Base-by-base conservation (phyloP, 2,113 vertebrate species). In the Conger conger region DNA sequence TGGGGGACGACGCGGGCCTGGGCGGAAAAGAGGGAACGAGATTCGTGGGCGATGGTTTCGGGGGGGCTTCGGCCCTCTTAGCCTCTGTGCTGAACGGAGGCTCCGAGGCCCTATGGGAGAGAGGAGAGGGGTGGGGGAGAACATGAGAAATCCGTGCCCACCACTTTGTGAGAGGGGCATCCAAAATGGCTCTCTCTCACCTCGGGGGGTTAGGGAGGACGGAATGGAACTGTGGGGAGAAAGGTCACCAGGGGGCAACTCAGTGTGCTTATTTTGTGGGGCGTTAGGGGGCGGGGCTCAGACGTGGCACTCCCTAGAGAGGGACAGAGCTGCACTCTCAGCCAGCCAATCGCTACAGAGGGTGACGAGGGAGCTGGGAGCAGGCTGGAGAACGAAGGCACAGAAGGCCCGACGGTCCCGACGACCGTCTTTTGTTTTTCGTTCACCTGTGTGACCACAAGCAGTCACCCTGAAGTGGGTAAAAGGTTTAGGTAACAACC, bases 321-420 rank as follows among this genome's bases (percentile, higher is more conserved):
- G 85, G 79, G 57, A 81, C 36, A 87, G 85, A 78, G 57, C 79
- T 16, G 68, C 77, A 68, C 54, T 84, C 86, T 82, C 42, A 17
- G 87, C 90, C 88, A 85, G 82, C 88, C 84, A 89, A 87, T 87
- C 83, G 87, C 42, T 87, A 86, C 79, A 17, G 89, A 86, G 88
- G 93, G 92, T 87, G 89, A 90, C 90, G 90, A 86, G 87, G 91
- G 89, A 83, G 87, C 90, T 84, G 90, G 80, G 81, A 87, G 90
- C 83, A 53, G 88, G 92, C 93, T 93, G 91, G 50, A 87, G 91
- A 88, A 89, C 68, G 87, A 76, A 88, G 90, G 80, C 40, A 84
- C 83, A 79, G 78, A 90, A 79, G 89, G 86, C 54, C 54, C 42
- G 37, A 86, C 79, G 83, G 40, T 1, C 33, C n/a, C 76, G 20